Base-by-base conservation (phyloP, 1,140 invertebrate species). In the Conus ventricosus region DNA sequence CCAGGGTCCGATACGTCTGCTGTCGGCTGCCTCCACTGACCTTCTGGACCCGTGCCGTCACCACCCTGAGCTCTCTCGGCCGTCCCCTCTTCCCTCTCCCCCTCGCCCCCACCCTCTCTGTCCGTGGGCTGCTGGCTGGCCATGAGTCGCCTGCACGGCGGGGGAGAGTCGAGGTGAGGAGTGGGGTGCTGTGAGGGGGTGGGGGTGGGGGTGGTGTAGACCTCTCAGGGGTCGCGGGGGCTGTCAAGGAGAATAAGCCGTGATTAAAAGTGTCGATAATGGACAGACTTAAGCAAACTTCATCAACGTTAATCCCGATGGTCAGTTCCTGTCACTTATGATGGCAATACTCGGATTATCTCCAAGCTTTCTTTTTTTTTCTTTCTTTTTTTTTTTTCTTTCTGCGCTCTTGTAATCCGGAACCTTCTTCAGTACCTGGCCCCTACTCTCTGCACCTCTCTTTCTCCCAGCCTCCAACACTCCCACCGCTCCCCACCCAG, bases 251-350 rank as follows among this genome's bases (percentile, higher is more conserved):
- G 6, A 63, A 27, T 63, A 84, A 60, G 8, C 82, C 23, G 55
- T n/a, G 8, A 60, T 27, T 84, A 27, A 60, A 51, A 54, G 82
- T 84, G 82, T 63, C 54, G 11, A 13, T 84, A 84, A 84, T 27
- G 54, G n/a, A 53, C 55, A 60, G 57, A 84, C 23, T 84, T 63
- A 27, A 81, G 53, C 80, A 78, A 78, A 78, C 76, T 78, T 78
- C 76, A 25, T 78, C 39, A 81, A 51, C 80, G 80, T 54, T 81
- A 81, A 81, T 54, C 76, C 76, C 25, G 39, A 27, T 15, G 27
- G 25, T 23, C 27, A 81, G 17, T 7, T 81, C 20, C 20, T 23
- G 39, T 23, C 27, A 39, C 27, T 81, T 15, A 81, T 51, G 17
- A 71, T 20, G 17, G 60, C 76, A 25, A 8, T 39, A 39, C 39